A percentile compares a stretch with the other conserved stretches of the same genome.
These are phyloP conservation scores for Dryadula phaetusa DNA, from an alignment of 2,888 invertebrate genomes.

Conservation along the genomic window DNA sequence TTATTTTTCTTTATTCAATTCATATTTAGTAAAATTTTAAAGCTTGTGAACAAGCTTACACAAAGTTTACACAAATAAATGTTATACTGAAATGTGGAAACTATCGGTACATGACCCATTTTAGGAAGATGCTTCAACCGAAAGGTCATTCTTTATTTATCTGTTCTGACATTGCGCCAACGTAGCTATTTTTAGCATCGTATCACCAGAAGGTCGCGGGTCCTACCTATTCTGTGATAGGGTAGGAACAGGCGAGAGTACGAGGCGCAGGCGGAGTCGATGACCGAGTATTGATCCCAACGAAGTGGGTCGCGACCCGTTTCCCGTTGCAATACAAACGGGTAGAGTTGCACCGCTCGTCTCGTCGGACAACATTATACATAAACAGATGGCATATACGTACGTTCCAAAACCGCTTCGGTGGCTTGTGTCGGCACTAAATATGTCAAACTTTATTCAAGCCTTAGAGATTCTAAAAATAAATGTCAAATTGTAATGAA, in stretches of 20 bases:
- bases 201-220: constrained; percentile 42
- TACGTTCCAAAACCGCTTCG: neutral
- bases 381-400: constrained; percentile 23
- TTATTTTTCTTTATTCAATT: neutral
- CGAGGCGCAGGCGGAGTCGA: constrained; percentile 73
- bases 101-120: constrained; percentile 27
- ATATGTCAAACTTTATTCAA: neutral
- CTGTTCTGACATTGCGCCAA: constrained; percentile 32
- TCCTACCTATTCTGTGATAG: constrained; percentile 49
- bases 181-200: constrained; percentile 46
- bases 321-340: constrained; percentile 75
- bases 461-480: neutral
- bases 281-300: constrained; percentile 82
- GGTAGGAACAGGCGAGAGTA: constrained; percentile 57
- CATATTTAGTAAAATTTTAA: neutral
- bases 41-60: neutral
- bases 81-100: constrained; percentile 8
- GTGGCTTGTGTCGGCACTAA: constrained; percentile 1
- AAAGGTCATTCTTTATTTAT: constrained; percentile 36
- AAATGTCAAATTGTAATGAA: neutral
- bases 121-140: constrained; percentile 23
- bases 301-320: constrained; percentile 80
- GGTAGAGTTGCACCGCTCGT: constrained; percentile 63
- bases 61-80: neutral
- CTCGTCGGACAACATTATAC: constrained; percentile 43